Percentiles rank a stretch among this genome's conserved stretches.
Conservation (phyloP, 2,797 vertebrate species). For the Sus cebifrons region DNA sequence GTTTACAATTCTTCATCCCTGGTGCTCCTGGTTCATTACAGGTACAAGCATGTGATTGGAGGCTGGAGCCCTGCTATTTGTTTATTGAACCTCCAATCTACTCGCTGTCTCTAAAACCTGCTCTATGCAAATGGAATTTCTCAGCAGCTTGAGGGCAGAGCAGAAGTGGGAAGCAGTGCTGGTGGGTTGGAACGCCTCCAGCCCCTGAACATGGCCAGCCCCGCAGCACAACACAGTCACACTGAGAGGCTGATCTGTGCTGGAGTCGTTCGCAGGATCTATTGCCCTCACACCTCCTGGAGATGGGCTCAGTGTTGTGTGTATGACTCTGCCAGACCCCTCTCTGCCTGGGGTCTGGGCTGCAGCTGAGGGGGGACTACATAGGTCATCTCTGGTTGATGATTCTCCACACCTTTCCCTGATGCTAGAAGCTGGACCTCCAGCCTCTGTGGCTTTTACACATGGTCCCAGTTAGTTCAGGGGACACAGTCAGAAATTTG, state of each 20-base stretch:
- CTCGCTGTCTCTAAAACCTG: background rate
- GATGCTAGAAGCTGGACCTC: rapidly evolving
- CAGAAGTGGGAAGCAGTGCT: background rate
- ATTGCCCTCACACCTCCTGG: background rate
- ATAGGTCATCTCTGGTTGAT: rapidly evolving
- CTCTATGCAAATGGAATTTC: background rate
- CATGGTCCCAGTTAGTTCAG: background rate
- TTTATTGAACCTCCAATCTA: background rate
- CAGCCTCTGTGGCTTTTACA: background rate
- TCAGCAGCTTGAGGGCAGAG: background rate
- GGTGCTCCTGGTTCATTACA: background rate
- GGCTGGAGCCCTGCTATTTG: background rate
- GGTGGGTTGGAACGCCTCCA: background rate
- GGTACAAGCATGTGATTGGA: background rate
- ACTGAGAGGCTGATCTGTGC: too few species aligned
- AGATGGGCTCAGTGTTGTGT: rapidly evolving
- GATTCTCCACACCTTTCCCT: background rate
- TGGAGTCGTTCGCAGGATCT: background rate
- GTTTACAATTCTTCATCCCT: too few species aligned
- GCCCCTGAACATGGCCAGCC: background rate
- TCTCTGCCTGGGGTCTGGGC: background rate
- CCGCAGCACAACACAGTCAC: rapidly evolving
- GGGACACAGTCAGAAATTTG: background rate
- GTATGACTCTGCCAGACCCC: background rate
- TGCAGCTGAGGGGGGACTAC: background rate